Conservation (phyloP, 2,113 vertebrate genomes). For the Oriolus oriolus region DNA sequence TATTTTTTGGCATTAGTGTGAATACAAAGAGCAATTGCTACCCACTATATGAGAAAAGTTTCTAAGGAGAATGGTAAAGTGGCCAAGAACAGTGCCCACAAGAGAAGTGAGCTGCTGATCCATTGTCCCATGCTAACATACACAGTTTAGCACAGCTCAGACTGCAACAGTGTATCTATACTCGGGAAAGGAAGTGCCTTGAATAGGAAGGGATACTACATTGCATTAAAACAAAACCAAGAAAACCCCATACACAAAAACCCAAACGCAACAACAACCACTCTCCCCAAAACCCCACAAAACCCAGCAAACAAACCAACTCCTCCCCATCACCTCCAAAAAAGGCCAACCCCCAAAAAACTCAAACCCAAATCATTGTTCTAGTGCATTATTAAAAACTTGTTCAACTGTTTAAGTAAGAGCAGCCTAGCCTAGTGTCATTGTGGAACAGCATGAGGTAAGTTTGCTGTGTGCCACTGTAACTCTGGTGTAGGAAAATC, state of each 20-base stretch:
- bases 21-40: background rate
- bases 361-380: background rate
- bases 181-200: background rate
- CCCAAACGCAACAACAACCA: background rate
- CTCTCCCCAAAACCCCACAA: background rate
- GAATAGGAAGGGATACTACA: background rate
- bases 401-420: background rate
- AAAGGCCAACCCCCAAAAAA: background rate
- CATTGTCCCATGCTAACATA: background rate
- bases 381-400: background rate
- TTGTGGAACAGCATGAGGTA: background rate
- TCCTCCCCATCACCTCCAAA: too few species aligned
- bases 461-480: background rate
- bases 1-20: background rate
- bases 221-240: background rate
- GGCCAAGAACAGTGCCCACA: background rate
- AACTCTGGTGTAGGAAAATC: background rate
- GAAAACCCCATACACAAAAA: background rate
- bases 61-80: fast-evolving
- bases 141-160: background rate
- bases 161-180: background rate
- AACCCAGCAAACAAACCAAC: background rate
- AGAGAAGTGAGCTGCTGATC: background rate
- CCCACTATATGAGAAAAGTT: background rate
- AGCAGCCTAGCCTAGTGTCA: background rate